Evolutionary conservation across 2,888 invertebrate genomes (phyloP).

Genomic region (Strigamia transsilvanica): DNA sequence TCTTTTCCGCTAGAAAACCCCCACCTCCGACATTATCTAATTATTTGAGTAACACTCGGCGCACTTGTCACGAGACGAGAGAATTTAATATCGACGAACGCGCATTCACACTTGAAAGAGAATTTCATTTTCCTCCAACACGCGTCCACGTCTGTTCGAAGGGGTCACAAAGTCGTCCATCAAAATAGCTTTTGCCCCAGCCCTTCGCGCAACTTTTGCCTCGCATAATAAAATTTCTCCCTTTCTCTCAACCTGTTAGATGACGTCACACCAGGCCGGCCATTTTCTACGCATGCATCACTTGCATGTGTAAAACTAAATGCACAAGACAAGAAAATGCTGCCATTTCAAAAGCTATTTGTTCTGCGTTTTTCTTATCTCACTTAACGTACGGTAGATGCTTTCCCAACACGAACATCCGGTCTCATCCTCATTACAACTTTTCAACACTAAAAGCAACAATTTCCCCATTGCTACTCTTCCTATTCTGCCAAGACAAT

Average conservation of each 20-base stretch:
- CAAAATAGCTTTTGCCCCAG: slow-evolving; percentile 13
- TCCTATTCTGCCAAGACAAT: no score
- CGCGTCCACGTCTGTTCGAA: neutral
- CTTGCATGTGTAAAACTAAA: no score
- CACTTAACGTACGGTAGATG: no score
- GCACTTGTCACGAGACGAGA: slow-evolving; percentile 7
- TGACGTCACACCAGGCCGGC: neutral
- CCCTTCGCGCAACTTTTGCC: neutral
- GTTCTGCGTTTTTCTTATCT: no score
- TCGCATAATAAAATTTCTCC: neutral
- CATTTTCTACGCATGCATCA: neutral
- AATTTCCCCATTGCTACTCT: no score
- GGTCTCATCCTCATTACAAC: no score
- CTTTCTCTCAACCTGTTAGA: neutral
- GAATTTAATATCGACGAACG: slow-evolving; percentile 20
- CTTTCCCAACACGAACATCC: no score
- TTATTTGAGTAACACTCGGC: slow-evolving; percentile 20
- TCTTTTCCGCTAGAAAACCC: neutral
- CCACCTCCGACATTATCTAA: slow-evolving; percentile 7
- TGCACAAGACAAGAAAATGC: no score
- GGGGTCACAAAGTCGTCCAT: slow-evolving; percentile 4
- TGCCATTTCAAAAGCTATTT: no score
- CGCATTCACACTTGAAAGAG: slow-evolving; percentile 3
- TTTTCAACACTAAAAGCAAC: no score
- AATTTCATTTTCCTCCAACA: slow-evolving; percentile 20